These are phyloP conservation scores for Rutpela maculata DNA, from an alignment of 2,888 invertebrate species.

Conservation along the genomic window DNA sequence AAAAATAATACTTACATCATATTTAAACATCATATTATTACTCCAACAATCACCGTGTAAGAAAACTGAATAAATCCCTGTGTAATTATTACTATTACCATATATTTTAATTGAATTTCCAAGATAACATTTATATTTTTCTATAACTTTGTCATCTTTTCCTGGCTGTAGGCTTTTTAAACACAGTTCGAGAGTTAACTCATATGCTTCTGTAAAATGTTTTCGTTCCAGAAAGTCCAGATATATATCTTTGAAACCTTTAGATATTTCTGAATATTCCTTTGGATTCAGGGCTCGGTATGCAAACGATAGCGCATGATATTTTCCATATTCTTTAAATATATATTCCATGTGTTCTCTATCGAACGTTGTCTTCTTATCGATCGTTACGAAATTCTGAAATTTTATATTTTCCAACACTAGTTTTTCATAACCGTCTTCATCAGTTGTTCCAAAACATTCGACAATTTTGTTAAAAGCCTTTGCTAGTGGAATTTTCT, in stretches of 20 bases:
- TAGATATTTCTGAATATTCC: constrained; percentile 43
- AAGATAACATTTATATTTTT: not conserved
- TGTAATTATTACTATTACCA: constrained; percentile 13
- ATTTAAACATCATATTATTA: constrained; percentile 65
- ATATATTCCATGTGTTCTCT: constrained; percentile 54
- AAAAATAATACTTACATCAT: constrained; percentile 53
- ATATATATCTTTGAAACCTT: not conserved
- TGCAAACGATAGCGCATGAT: constrained; percentile 57
- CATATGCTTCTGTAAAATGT: not conserved
- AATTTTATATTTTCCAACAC: constrained; percentile 53
- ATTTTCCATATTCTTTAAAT: constrained; percentile 58
- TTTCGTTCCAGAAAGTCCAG: not conserved
- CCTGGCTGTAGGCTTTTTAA: not conserved
- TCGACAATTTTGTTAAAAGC: constrained; percentile 42
- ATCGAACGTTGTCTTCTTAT: constrained; percentile 48
- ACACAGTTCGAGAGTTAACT: not conserved
- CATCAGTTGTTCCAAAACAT: constrained; percentile 29
- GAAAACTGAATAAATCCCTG: constrained; percentile 52
- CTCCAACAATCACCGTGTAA: constrained; percentile 65
- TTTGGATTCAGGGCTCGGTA: constrained; percentile 48
- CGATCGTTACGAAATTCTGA: constrained; percentile 42
- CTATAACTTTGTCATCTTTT: constrained; percentile 11
- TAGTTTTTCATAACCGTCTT: constrained; percentile 45
- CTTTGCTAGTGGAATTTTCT: not conserved
- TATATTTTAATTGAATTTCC: constrained; percentile 4